Evolutionary conservation across 2,113 vertebrate species (phyloP), one percentile per base, ranked within the genome.

Genomic region (Eptesicus fuscus): DNA sequence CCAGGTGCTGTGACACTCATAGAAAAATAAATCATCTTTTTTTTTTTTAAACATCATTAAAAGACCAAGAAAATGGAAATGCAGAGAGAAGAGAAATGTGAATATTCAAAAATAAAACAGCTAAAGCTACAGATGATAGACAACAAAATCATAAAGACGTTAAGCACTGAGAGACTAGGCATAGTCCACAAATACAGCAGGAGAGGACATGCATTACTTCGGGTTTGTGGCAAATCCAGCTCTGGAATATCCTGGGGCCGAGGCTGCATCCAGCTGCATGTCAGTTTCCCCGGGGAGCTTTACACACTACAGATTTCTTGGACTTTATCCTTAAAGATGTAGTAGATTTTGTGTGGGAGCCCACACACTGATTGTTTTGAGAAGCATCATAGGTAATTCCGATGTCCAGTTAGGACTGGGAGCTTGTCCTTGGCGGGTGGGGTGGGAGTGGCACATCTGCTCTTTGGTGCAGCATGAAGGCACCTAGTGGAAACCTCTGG

Each of bases 21-120:
- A 18, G 30, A 47, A 42, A 96, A 95, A 70, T n/a, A 51, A 32
- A 35, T 80, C 25, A 18, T 47, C 67, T 35, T 61, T 59, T 73
- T 35, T 61, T 59, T 73, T 65, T 53, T 37, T 53, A 89, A 95
- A 87, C 32, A 47, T 76, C 18, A 20, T 65, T 74, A 82, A 82
- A 83, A 89, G 67, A 90, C 56, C 35, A 69, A 73, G 71, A 51
- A 70, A 56, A 47, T 59, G 63, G 61, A 85, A 95, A 49, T 14
- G 8, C 14, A 13, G 65, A 35, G 40, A 78, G 18, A 74, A 32
- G 35, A 78, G 56, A 91, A 80, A 85, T 77, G 37, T 6, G 42
- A 74, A 78, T 88, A 56, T 79, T 93, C 86, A 42, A 70, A 76
- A 87, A 51, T 87, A 77, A 94, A 84, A 65, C 23, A 70, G 25